These are phyloP conservation scores for Neuroscelio doddi DNA, from an alignment of 2,888 invertebrate genomes.

Conservation along the genomic window DNA sequence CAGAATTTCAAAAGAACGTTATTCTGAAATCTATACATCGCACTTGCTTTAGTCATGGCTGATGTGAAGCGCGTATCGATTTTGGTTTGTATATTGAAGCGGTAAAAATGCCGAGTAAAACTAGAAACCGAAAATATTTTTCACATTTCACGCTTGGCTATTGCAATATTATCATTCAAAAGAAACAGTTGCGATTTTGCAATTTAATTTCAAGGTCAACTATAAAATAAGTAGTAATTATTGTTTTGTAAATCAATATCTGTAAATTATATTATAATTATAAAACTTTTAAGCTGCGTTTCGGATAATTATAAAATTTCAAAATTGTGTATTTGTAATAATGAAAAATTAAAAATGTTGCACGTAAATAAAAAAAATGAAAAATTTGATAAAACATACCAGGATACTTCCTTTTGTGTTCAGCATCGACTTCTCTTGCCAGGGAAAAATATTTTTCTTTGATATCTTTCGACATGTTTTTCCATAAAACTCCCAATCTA, in stretches of 20 bases:
- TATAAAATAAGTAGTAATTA: no score
- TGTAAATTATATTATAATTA: no score
- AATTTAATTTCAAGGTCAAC: no score
- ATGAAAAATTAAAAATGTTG: neutral
- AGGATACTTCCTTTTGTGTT: slow-evolving; percentile 78
- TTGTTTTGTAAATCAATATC: no score
- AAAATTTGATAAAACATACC: slow-evolving; percentile 65
- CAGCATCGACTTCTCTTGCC: slow-evolving; percentile 75
- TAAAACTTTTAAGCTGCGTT: no score
- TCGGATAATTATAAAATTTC: no score
- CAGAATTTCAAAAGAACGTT: slow-evolving; percentile 12
- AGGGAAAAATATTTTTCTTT: slow-evolving; percentile 75
- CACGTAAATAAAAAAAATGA: neutral
- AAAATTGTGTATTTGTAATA: no score
- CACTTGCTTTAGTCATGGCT: slow-evolving; percentile 38
- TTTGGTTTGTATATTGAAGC: slow-evolving; percentile 52
- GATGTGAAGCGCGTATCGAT: slow-evolving; percentile 52
- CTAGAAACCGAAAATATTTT: slow-evolving; percentile 35
- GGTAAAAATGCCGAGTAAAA: slow-evolving; percentile 47
- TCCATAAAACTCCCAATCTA: slow-evolving; percentile 76
- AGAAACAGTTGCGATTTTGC: slow-evolving; percentile 12
- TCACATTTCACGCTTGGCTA: no score
- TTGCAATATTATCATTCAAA: no score
- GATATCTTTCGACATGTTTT: slow-evolving; percentile 73
- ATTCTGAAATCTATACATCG: slow-evolving; percentile 22